Conservation (phyloP, 2,888 invertebrate species). For the Brenthis ino region DNA sequence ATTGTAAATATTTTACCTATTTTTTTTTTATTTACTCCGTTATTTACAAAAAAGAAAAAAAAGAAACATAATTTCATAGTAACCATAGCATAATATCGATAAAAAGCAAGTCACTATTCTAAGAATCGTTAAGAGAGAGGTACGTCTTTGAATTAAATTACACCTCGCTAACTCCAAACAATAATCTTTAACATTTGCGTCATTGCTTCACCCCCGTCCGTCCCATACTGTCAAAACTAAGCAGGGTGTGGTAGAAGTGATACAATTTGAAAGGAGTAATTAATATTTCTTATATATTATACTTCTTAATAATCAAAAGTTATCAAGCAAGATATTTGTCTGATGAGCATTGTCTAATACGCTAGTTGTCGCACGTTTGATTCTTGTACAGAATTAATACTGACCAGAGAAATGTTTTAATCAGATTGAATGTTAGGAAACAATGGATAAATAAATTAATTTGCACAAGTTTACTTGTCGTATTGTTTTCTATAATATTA, state of each 20-base stretch:
- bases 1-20: no score
- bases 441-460: no score
- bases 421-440: no score
- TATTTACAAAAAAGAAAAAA: background rate
- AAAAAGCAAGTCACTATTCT: constrained; percentile 35
- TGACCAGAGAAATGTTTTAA: no score
- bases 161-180: constrained; percentile 76
- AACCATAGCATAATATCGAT: constrained; percentile 22
- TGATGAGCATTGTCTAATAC: no score
- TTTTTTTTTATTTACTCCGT: no score
- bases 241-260: constrained; percentile 21
- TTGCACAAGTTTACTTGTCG: no score
- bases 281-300: background rate
- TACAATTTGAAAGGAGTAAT: background rate
- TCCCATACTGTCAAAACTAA: constrained; percentile 40
- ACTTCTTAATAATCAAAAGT: no score
- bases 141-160: constrained; percentile 76
- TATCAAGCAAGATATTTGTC: no score
- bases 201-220: constrained; percentile 46
- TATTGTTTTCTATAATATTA: no score
- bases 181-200: constrained; percentile 72
- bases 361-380: no score
- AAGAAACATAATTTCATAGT: background rate
- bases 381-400: no score
- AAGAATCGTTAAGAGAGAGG: constrained; percentile 58